Evolutionary conservation across 2,888 invertebrate species (phyloP), one percentile per base, ranked within the genome.

Genomic region (Nomada goodeniana): DNA sequence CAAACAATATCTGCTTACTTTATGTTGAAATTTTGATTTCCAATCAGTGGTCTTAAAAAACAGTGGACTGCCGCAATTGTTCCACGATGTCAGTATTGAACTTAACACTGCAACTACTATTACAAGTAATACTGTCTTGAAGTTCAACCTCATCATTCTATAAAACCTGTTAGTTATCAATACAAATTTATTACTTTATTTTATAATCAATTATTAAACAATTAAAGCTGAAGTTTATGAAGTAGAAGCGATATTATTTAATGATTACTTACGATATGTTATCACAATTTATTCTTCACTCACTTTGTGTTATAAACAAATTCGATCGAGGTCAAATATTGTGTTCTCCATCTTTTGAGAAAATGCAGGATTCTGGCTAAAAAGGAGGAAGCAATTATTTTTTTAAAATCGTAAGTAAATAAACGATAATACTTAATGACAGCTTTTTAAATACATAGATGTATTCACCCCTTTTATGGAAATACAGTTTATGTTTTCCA

Each of bases 121-220:
- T 83, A 93, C 72, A 68, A 97, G 94, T 86, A 98, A 94, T 85
- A 96, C 95, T 91, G 96, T 95, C 94, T 97, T 97, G 93, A 97
- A 95, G 94, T 97, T 97, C 90, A 97, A 94, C 88, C 97, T 96
- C 96, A 97, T 95, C 95, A 97, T 96, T 95, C 96, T 95, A 92
- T 94, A 94, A 90, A 94, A 94, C 91, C 93, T 93, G 65, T 74
- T 44, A 11, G 20, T 36, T 57, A 64, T 0, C 69, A 55, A 50
- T 44, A 20, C 11, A 73, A 44, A 57, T 26, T 29, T 29, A 13
- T 59, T 57, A 2, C n/a, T 23, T 13, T 13, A 36, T 42, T 13
- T 42, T 44, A 57, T 20, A 64, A 26, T 20, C 36, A 64, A 20
- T 23, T 50, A 13, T 53, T 36, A 47, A 42, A 20, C 18, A 55